Conservation (phyloP, 2,888 invertebrate genomes). For the Acleris laterana region DNA sequence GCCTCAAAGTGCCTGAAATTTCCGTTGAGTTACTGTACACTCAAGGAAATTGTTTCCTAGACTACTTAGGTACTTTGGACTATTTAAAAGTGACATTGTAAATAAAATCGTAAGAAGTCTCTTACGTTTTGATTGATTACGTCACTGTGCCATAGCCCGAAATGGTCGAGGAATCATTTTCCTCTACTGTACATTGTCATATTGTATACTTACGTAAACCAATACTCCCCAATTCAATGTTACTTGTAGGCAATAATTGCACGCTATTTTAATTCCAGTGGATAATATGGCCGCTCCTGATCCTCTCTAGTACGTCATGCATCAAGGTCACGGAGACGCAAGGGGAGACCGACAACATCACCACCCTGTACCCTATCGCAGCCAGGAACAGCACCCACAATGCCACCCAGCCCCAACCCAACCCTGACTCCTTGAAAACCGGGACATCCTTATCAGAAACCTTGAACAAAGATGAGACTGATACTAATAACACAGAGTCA, state of each 20-base stretch:
- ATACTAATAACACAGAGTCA: slow-evolving; percentile 43
- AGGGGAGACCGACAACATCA: slow-evolving; percentile 57
- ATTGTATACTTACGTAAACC: too few species aligned
- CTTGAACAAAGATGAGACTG: slow-evolving; percentile 44
- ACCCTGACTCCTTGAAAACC: slow-evolving; percentile 59
- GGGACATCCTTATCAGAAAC: slow-evolving; percentile 57
- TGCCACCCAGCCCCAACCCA: slow-evolving; percentile 38
- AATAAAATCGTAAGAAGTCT: too few species aligned
- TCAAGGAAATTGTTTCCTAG: too few species aligned
- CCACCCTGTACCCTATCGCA: slow-evolving; percentile 64
- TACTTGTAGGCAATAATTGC: not conserved
- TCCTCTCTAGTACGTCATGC: slow-evolving; percentile 43
- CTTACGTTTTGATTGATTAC: too few species aligned
- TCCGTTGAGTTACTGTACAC: too few species aligned
- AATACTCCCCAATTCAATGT: too few species aligned
- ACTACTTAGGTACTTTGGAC: too few species aligned
- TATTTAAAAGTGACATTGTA: too few species aligned
- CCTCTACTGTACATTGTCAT: too few species aligned
- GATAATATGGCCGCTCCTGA: slow-evolving; percentile 50
- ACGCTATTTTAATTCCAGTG: slow-evolving; percentile 45
- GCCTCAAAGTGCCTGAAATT: too few species aligned
- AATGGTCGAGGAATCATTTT: too few species aligned
- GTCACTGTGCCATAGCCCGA: too few species aligned
- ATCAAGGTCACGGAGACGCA: slow-evolving; percentile 50
- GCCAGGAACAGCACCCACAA: slow-evolving; percentile 35